Percentiles rank a stretch among this genome's conserved stretches.
phyloP scores from a whole-genome alignment of 2,797 vertebrate species.

The Enteromius mattozi region DNA sequence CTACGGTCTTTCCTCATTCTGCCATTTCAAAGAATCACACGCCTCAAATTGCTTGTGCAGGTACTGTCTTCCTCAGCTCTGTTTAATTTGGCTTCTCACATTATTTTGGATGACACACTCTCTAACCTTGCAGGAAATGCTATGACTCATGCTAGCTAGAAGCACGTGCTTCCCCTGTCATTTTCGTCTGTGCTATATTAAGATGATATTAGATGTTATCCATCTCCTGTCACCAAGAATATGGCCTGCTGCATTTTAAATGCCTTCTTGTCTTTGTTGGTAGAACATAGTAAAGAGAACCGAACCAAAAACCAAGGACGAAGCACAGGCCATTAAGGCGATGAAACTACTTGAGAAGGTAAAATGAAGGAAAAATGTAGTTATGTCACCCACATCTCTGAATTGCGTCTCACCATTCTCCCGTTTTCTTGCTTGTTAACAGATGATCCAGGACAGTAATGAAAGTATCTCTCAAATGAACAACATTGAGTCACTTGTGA shows the following conservation, averaged over 20 bases:
- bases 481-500: constrained; percentile 92
- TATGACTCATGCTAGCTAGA: not conserved
- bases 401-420: not conserved
- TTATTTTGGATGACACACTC: not conserved
- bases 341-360: constrained; percentile 90
- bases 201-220: not conserved
- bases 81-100: not conserved
- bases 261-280: constrained; percentile 37
- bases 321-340: constrained; percentile 88
- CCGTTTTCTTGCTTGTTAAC: not conserved
- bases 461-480: constrained; percentile 95
- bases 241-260: not conserved
- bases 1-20: constrained; percentile 97
- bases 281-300: constrained; percentile 97
- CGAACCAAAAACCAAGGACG: constrained; percentile 83
- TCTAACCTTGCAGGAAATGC: not conserved
- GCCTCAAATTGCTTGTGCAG: constrained; percentile 95
- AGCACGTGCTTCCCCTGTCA: not conserved
- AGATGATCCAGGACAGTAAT: constrained; percentile 95
- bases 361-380: constrained; percentile 1
- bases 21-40: constrained; percentile 96
- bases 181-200: not conserved
- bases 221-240: not conserved
- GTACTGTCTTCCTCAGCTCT: constrained; percentile 34
- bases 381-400: not conserved